Percentiles rank a stretch among this genome's conserved stretches.
Conservation (phyloP, 2,888 invertebrate species). For the Osedax fenrisi region DNA sequence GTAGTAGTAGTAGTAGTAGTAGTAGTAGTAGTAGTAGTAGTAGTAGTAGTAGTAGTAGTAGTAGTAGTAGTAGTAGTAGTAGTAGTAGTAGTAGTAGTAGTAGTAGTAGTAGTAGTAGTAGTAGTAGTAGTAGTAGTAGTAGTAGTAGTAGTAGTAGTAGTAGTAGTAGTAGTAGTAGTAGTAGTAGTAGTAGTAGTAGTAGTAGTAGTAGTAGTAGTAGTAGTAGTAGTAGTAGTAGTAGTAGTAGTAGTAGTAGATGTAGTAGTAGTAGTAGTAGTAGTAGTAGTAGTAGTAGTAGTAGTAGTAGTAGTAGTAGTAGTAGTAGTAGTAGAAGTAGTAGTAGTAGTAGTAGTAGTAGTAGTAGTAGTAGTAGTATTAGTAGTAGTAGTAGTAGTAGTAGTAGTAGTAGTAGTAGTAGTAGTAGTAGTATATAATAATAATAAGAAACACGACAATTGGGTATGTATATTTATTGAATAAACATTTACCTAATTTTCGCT, state of each 20-base stretch:
- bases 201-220: not conserved
- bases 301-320: not conserved
- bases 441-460: no score
- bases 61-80: not conserved
- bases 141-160: not conserved
- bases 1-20: not conserved
- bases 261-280: not conserved
- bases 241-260: not conserved
- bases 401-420: no score
- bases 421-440: no score
- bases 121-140: not conserved
- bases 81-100: not conserved
- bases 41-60: not conserved
- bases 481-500: no score
- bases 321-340: not conserved
- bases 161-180: not conserved
- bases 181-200: not conserved
- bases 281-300: not conserved
- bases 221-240: not conserved
- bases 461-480: no score
- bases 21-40: not conserved
- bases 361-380: no score
- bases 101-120: not conserved
- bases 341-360: not conserved
- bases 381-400: no score